Base-by-base conservation (phyloP, 2,797 vertebrate species). In the Hemitrygon akajei region DNA sequence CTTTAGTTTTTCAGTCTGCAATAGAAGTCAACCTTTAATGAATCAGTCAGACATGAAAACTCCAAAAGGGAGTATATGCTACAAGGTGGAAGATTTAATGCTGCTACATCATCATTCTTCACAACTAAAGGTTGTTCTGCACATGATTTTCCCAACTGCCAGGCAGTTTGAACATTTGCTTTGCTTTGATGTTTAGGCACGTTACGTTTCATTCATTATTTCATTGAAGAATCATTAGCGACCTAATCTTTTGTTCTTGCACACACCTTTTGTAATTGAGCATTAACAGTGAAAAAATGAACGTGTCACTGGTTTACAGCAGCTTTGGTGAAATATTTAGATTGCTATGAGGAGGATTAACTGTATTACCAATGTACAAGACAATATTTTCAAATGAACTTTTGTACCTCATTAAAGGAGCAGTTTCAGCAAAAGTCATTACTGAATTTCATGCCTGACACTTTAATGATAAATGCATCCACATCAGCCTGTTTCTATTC, bases 101-200 rank as follows among this genome's bases (percentile, higher is more conserved):
- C 40, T 75, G 40, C 25, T n/a, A 30, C 4, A 40, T 58, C 71
- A 93, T 58, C 22, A 69, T 76, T 47, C 91, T 56, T 93, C 71
- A 93, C 56, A 69, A 56, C 66, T 73, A 47, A 18, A 93, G 71
- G 40, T 58, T 56, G 91, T 30, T n/a, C 27, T n/a, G 76, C 27
- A 27, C n/a, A n/a, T 3, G 40, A 30, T 75, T 93, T 93, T 58
- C 34, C 27, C 71, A 93, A 27, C 58, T 40, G 71, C 10, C 69
- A 76, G 76, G 27, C 40, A 76, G 10, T 25, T n/a, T 12, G 40
- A 56, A 27, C 11, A 47, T 75, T 73, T 30, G 63, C n/a, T 93
- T 93, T 93, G 40, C 91, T 93, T 47, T 93, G 91, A 75, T 93
- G 91, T 93, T 73, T 56, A 75, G 69, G 63, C 66, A 73, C 27